Evolutionary conservation across 2,888 invertebrate genomes (phyloP), one percentile per base, ranked within the genome.

Genomic region (Eupithecia dodoneata): DNA sequence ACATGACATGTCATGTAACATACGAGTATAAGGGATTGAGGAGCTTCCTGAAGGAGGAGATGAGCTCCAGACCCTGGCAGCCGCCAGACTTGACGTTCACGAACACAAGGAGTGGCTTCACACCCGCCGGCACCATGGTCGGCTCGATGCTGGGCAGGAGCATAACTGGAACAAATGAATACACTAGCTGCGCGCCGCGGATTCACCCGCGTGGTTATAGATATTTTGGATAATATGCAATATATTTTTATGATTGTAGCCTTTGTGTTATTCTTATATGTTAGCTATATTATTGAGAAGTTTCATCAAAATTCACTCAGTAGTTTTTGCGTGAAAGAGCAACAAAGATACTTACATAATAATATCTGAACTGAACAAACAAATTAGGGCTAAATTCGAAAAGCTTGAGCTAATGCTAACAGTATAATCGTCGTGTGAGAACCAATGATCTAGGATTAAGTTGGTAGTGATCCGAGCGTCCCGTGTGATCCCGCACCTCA

Each of bases 21-120:
- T n/a, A n/a, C n/a, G n/a, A n/a, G n/a, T n/a, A n/a, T n/a, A n/a
- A 99, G 75, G 99, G 99, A 96, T 99, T 99, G 87, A 99, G 97
- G 86, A 99, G 97, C 96, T 99, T 99, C 85, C 99, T 97, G 96
- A 99, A 99, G 93, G 99, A 99, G 84, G 99, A 98, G 92, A 99
- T 99, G 88, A 99, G 96, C 94, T 99, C 99, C 88, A 98, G 96
- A 73, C 99, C 99, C 95, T 99, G 99, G 91, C 99, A 99, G 80
- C 99, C 99, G 83, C 99, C 99, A 80, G 99, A 99, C 96, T 99
- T 99, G 77, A 99, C 99, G 95, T 99, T 99, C 81, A 99, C 99
- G 95, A 99, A 99, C 82, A 99, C 99, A 87, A 99, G 96, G 84
- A 99, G 96, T 30, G 99, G 99, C 93, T 99, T 97, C 80, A 98